phyloP scores from a whole-genome alignment of 2,113 vertebrate species.

The Solea solea region DNA sequence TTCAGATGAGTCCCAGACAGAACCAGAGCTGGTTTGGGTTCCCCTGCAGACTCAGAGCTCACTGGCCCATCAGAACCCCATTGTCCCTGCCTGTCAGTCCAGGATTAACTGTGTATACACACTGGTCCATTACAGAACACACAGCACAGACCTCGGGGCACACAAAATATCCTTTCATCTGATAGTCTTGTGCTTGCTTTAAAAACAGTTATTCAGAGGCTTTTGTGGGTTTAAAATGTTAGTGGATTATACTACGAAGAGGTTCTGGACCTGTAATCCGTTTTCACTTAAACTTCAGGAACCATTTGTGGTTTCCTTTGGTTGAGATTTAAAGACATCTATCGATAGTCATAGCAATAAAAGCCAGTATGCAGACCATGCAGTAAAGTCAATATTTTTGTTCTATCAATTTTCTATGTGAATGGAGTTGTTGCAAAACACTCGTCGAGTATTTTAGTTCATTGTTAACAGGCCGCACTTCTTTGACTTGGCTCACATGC shows the following conservation, averaged over 20 bases:
- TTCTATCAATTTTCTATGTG: neutral
- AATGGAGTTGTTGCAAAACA: neutral
- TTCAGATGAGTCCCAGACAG: conserved; percentile 67
- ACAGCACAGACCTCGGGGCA: conserved; percentile 31
- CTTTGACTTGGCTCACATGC: neutral
- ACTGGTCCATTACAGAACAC: conserved; percentile 54
- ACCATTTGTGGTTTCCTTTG: conserved; percentile 43
- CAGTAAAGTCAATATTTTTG: no score
- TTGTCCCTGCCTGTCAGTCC: conserved; percentile 58
- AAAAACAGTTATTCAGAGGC: conserved; percentile 33
- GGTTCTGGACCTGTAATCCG: conserved; percentile 36
- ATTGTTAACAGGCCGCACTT: neutral
- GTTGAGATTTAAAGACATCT: neutral
- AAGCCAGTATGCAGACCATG: neutral
- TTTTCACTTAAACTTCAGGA: conserved; percentile 28
- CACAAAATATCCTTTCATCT: conserved; percentile 64
- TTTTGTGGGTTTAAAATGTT: conserved; percentile 39
- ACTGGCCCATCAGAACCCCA: conserved; percentile 36
- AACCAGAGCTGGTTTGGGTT: conserved; percentile 60
- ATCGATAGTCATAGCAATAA: conserved; percentile 8
- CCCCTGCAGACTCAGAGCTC: conserved; percentile 26
- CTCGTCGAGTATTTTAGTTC: neutral
- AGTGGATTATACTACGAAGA: conserved; percentile 25
- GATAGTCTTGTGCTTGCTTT: conserved; percentile 54
- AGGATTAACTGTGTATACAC: conserved; percentile 67